Base-by-base conservation (phyloP, 2,888 invertebrate genomes). In the Drosophila algonquin region DNA sequence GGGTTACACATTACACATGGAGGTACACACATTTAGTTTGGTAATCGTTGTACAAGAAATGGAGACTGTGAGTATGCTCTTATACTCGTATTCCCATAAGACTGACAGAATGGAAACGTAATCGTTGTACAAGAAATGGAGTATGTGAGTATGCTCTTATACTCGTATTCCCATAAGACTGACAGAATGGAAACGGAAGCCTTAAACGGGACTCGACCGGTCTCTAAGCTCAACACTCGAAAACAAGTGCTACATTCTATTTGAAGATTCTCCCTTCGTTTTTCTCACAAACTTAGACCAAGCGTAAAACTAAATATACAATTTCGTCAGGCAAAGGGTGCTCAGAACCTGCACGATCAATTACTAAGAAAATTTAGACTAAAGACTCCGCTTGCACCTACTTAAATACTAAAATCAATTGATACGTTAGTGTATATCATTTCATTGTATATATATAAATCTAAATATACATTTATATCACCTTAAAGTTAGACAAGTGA, bases 321-420 rank as follows among this genome's bases (percentile, higher is more conserved):
- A 51, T 45, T 62, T 80, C 81, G 85, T 81, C 60, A 76, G 63
- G 81, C 81, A 81, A 84, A 80, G 61, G 50, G 55, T 56, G 45
- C 32, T 40, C 18, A 1, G 27, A 21, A 45, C 50, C 12, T 21
- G 27, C 24, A 40, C 32, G 3, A 32, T 32, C 32, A 10, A 32
- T 32, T 32, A 10, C 32, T 10, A 50, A 21, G 51, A 16, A 27
- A 12, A 16, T 4, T 14, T 27, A 27, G 47, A 10, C 21, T 45
- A 6, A 4, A 48, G 35, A 12, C 12, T 24, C 32, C 75, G 75
- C 79, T 30, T 30, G 30, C 30, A 30, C 30, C 30, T 7, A 30
- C 30, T 30, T 30, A 30, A 30, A 30, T 30, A 1, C 30, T 30
- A 30, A 62, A 47, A 69, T 80, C 68, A 67, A 68, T 73, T 60